A percentile compares a stretch with the other conserved stretches of the same genome.
phyloP scores from a whole-genome alignment of 2,797 vertebrate species.

The Falco columbarius region DNA sequence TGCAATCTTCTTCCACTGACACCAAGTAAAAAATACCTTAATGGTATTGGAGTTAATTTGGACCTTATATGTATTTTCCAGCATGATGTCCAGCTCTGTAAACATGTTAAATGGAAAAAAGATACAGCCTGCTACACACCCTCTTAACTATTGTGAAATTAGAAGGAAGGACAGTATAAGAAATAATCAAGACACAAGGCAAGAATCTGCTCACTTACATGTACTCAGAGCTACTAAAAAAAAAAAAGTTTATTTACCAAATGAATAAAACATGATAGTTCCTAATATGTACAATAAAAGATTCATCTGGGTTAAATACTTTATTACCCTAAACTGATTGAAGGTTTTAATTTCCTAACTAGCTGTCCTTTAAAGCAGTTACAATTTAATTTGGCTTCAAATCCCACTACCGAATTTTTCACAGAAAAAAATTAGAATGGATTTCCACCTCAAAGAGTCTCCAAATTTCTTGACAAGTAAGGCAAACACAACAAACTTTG shows the following conservation, averaged over 20 bases:
- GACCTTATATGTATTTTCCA: background rate
- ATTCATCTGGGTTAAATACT: background rate
- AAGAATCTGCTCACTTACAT: background rate
- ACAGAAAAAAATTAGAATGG: background rate
- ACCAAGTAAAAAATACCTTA: background rate
- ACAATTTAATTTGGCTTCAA: background rate
- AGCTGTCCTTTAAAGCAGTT: background rate
- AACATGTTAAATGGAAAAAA: background rate
- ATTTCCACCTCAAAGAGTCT: background rate
- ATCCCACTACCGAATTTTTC: background rate
- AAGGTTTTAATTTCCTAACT: background rate
- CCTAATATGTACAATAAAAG: background rate
- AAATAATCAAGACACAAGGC: background rate
- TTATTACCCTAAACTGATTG: background rate
- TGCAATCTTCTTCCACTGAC: background rate
- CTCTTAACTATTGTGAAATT: background rate
- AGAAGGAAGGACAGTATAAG: background rate
- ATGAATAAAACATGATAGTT: background rate
- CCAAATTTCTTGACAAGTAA: background rate
- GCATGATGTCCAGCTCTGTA: background rate
- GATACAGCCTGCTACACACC: background rate
- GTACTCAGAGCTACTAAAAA: background rate
- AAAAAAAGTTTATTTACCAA: background rate
- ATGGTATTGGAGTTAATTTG: background rate
- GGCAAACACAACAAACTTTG: background rate